Base-by-base conservation (phyloP, 2,888 invertebrate genomes). In the Aphidoletes aphidimyza region DNA sequence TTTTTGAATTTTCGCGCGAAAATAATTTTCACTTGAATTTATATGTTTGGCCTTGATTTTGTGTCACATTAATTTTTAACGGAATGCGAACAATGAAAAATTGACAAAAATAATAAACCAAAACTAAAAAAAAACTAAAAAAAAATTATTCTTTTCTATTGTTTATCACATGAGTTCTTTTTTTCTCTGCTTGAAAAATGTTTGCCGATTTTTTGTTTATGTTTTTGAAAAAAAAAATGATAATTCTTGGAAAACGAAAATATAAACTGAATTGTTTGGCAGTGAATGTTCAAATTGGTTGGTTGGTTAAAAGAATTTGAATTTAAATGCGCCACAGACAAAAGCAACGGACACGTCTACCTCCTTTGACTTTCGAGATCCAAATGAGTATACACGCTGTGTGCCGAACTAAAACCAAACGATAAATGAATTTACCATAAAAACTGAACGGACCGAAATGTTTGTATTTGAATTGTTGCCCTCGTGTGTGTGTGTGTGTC, bases 311-410 rank as follows among this genome's bases (percentile, higher is more conserved):
- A 14, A 54, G 22, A 42, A 37, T 30, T 78, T 45, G 42, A 34
- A 69, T 84, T 69, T 36, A 22, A n/a, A n/a, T n/a, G n/a, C 30
- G 36, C 84, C 14, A 19, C 19, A 54, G 69, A 84, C 37, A 84
- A 85, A 84, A 83, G 37, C 45, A 19, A 84, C 83, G 36, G 81
- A 85, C 85, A 86, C 86, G 85, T 86, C 85, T 59, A 85, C 84
- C 83, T 83, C 85, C 84, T 86, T 83, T 85, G 85, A 84, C 85
- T 84, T 84, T 84, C 78, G 85, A 85, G 69, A 85, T 84, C 78
- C 86, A 86, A 86, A 86, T 86, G 86, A 86, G 14, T 81, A n/a
- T 37, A 81, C 37, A 81, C 17, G 36, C n/a, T 37, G 81, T 81
- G 36, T 81, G 81, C 83, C 42, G 42, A 83, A 83, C 83, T 83